Evolutionary conservation across 2,888 invertebrate species (phyloP).

Genomic region (Conistra vaccinii): DNA sequence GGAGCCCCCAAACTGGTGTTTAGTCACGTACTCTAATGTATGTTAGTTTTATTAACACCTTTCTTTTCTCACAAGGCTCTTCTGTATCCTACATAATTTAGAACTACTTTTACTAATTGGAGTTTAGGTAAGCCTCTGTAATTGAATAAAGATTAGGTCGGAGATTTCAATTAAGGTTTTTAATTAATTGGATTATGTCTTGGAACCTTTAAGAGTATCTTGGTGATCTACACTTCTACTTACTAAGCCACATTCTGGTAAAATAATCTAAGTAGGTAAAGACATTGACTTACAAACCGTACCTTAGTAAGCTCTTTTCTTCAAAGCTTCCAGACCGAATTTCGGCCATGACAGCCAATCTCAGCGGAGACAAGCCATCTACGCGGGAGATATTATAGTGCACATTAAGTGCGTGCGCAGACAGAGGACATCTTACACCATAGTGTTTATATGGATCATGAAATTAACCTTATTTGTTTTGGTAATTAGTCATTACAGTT

Average conservation of each 20-base stretch:
- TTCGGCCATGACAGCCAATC: no score
- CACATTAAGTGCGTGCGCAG: no score
- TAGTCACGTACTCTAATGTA: conserved; percentile 50
- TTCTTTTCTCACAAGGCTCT: conserved; percentile 32
- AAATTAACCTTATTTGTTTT: neutral
- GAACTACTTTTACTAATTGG: conserved; percentile 24
- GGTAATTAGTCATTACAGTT: neutral
- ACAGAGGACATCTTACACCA: no score
- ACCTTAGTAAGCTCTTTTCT: neutral
- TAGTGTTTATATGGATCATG: neutral
- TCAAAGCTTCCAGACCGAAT: no score
- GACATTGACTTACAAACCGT: neutral
- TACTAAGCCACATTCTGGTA: neutral
- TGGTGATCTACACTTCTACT: neutral
- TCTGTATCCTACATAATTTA: neutral
- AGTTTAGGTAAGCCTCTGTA: conserved; percentile 2
- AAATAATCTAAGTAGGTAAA: neutral
- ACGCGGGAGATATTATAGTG: no score
- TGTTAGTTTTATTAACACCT: conserved; percentile 48
- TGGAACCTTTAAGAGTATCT: neutral
- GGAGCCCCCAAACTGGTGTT: conserved; percentile 31
- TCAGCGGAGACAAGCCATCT: no score
- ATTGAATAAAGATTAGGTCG: conserved; percentile 13
- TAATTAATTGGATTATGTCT: neutral
- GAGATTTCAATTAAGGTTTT: conserved; percentile 8